Conservation (phyloP, 1,140 invertebrate species). For the Drosophila yakuba region DNA sequence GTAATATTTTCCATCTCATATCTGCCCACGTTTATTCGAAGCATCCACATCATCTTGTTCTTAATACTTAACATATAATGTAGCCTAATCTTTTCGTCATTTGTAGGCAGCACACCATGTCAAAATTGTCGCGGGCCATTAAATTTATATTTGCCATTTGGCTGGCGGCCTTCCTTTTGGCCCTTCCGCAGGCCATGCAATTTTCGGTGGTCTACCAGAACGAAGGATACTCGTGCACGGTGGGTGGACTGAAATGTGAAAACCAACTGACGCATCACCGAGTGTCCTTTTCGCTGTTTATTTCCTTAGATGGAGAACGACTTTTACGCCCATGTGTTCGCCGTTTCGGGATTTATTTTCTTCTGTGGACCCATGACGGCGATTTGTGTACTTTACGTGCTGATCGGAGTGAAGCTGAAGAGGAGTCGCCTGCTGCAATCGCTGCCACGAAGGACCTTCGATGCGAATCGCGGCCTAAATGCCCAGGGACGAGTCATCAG, state of each 20-base stretch:
- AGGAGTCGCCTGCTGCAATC: conserved; percentile 81
- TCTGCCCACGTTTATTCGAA: conserved; percentile 3
- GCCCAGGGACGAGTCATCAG: conserved; percentile 88
- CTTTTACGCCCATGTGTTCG: conserved; percentile 90
- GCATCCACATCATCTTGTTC: conserved; percentile 29
- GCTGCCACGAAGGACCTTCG: conserved; percentile 58
- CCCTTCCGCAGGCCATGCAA: conserved; percentile 92
- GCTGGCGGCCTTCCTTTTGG: conserved; percentile 89
- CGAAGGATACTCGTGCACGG: conserved; percentile 85
- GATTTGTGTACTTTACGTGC: conserved; percentile 92
- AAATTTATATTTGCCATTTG: conserved; percentile 90
- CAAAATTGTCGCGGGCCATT: conserved; percentile 90
- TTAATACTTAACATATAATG: conserved; percentile 37
- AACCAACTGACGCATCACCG: neutral
- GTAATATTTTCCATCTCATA: neutral
- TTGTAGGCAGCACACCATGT: conserved; percentile 90
- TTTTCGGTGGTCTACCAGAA: conserved; percentile 87
- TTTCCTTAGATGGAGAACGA: conserved; percentile 85
- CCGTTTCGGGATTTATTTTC: conserved; percentile 93
- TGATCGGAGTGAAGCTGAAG: conserved; percentile 91
- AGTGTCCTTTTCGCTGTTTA: conserved; percentile 7
- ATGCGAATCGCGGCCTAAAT: conserved; percentile 70
- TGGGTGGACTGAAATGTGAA: conserved; percentile 17
- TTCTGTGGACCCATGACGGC: conserved; percentile 94
- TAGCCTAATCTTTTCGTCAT: conserved; percentile 35